Evolutionary conservation across 2,797 vertebrate genomes (phyloP).

Genomic region (Pseudocheirus occidentalis): DNA sequence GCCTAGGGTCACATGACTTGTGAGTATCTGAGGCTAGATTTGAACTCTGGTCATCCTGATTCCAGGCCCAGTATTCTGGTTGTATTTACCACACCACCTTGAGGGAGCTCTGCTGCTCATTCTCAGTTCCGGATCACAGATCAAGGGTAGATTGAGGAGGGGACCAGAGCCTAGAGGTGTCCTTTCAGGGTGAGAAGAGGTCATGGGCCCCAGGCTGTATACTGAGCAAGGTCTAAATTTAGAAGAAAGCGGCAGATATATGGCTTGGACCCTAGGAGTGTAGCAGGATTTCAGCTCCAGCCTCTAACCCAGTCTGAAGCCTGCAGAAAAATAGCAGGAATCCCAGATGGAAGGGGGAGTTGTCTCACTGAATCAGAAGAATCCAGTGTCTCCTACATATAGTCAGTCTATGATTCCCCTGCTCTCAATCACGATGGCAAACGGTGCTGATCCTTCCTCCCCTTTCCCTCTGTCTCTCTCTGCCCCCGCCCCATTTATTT

Average conservation of each 20-base stretch:
- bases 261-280: background rate
- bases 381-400: background rate
- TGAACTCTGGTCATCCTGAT: background rate
- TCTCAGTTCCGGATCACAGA: background rate
- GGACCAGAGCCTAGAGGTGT: background rate
- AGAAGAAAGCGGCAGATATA: background rate
- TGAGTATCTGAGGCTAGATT: background rate
- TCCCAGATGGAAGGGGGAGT: background rate
- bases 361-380: background rate
- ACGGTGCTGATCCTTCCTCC: background rate
- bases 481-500: background rate
- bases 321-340: background rate
- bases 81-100: background rate
- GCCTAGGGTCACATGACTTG: background rate
- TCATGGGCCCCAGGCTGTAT: background rate
- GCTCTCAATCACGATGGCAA: background rate
- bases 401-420: background rate
- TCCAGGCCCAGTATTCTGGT: background rate
- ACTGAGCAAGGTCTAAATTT: background rate
- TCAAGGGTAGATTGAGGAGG: background rate
- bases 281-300: background rate
- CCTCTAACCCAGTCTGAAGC: background rate
- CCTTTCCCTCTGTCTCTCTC: background rate
- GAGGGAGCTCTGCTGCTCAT: background rate
- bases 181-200: background rate